These are phyloP conservation scores for Amphiduros pacificus DNA, from an alignment of 2,888 invertebrate genomes.

Conservation along the genomic window DNA sequence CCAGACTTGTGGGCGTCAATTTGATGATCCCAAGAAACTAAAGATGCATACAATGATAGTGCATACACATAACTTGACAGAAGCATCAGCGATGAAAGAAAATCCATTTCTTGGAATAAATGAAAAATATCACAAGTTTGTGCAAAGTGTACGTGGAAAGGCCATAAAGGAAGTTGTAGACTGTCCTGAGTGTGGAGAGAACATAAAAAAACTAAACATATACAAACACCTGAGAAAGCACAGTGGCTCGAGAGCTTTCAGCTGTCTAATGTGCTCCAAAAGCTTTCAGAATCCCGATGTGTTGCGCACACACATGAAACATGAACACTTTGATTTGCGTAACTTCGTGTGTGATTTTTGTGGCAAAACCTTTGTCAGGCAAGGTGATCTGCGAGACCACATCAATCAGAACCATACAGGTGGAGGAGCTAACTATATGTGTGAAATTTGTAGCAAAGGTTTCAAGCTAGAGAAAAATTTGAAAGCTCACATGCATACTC, in stretches of 20 bases:
- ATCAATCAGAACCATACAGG: slow-evolving; percentile 17
- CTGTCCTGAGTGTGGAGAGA: slow-evolving; percentile 46
- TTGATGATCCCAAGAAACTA: no score
- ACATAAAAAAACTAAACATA: slow-evolving; percentile 39
- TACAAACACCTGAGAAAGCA: slow-evolving; percentile 48
- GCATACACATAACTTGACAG: no score
- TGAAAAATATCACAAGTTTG: no score
- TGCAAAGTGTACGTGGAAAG: no score
- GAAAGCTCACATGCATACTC: slow-evolving; percentile 70
- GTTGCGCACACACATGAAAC: slow-evolving; percentile 40
- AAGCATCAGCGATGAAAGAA: no score
- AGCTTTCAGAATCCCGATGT: slow-evolving; percentile 41
- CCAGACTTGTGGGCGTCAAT: no score
- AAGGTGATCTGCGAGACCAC: slow-evolving; percentile 17
- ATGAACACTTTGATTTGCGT: slow-evolving; percentile 20
- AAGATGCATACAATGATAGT: no score
- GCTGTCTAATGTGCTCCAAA: slow-evolving; percentile 43
- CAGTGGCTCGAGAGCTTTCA: slow-evolving; percentile 42
- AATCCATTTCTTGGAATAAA: no score
- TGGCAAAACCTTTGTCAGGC: slow-evolving; percentile 15
- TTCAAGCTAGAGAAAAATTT: no score
- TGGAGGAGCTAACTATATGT: slow-evolving; percentile 31
- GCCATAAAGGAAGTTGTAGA: no score
- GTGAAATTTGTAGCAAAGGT: no score
- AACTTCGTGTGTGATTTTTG: slow-evolving; percentile 20